phyloP scores from a whole-genome alignment of 2,888 invertebrate species.

The Sycophila texana region DNA sequence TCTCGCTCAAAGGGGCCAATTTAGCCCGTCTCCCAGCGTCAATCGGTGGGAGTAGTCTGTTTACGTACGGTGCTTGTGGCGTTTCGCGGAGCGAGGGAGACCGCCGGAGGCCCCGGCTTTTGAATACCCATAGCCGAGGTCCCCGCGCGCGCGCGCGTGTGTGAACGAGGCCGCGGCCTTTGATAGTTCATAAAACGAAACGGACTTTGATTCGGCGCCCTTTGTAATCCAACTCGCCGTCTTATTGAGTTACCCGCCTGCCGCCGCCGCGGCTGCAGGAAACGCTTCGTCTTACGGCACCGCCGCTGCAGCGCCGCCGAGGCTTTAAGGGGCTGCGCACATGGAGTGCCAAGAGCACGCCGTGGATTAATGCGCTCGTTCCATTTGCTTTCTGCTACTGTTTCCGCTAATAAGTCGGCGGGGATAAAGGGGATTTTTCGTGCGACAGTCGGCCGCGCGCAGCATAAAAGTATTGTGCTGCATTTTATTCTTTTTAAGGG shows the following conservation, averaged over 20 bases:
- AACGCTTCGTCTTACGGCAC: slow-evolving; percentile 27
- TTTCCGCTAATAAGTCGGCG: neutral
- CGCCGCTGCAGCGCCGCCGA: neutral
- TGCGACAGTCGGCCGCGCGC: neutral
- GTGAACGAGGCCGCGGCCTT: slow-evolving; percentile 60
- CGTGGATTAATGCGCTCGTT: slow-evolving; percentile 10
- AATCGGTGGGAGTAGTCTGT: slow-evolving; percentile 44
- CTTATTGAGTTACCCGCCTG: slow-evolving; percentile 47
- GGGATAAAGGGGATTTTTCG: neutral
- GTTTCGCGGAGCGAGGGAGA: slow-evolving; percentile 1
- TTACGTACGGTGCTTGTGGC: slow-evolving; percentile 23
- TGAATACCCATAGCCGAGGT: slow-evolving; percentile 1
- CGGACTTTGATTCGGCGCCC: slow-evolving; percentile 70
- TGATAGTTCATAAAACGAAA: slow-evolving; percentile 70
- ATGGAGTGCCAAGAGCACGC: neutral
- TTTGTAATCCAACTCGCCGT: slow-evolving; percentile 66
- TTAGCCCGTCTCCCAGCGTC: slow-evolving; percentile 61
- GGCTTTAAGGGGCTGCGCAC: neutral
- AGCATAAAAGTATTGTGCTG: neutral
- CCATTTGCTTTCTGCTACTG: slow-evolving; percentile 10
- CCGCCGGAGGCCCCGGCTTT: neutral
- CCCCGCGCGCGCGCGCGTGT: slow-evolving; percentile 57
- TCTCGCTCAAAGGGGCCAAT: slow-evolving; percentile 62
- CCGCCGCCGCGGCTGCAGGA: slow-evolving; percentile 28
- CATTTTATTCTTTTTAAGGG: neutral